Evolutionary conservation across 2,113 vertebrate species (phyloP), one percentile per base, ranked within the genome.

Genomic region (Hemichromis elongatus): DNA sequence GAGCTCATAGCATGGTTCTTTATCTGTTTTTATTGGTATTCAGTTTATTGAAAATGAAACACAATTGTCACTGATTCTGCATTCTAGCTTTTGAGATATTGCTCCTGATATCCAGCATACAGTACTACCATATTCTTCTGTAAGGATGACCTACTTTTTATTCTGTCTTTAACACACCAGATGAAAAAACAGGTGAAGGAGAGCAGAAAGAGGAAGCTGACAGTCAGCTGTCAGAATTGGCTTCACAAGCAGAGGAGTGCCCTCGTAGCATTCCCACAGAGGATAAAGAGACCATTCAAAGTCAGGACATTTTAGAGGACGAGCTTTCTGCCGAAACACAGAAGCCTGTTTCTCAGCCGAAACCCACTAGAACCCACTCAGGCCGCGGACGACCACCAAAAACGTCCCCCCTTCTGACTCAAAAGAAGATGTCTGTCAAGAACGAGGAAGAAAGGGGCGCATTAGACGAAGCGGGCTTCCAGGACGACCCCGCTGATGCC

Each of bases 401-500:
- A 88, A 88, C 35, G 35, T 26, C 26, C 24, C 6, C 79, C 2
- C 18, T 56, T 30, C 78, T 66, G 11, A 45, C 86, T 40, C 89
- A 85, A 8, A 90, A 89, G 66, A 91, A 82, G 55, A 57, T 54
- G 3, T 9, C 52, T 19, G 45, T 89, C 3, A 93, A 91, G 54
- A 86, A 87, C 10, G 91, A 95, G 24, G 91, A 91, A 10, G 89
- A 87, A 45, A 77, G 52, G 2, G n/a, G 75, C 19, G 59, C 42
- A 16, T 90, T 92, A 54, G 89, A 92, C 18, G 68, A 68, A 1
- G 61, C 92, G 9, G 85, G 79, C 26, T 93, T 92, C 83, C 93
- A 96, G 81, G 96, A 96, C 2, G 94, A 94, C 82, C 94, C 94
- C 16, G 86, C 92, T 5, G 95, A 97, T 12, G 81, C 83, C 0